A percentile compares a stretch with the other conserved stretches of the same genome.
Conservation (phyloP, 2,888 invertebrate genomes). For the Meghimatium bilineatum region DNA sequence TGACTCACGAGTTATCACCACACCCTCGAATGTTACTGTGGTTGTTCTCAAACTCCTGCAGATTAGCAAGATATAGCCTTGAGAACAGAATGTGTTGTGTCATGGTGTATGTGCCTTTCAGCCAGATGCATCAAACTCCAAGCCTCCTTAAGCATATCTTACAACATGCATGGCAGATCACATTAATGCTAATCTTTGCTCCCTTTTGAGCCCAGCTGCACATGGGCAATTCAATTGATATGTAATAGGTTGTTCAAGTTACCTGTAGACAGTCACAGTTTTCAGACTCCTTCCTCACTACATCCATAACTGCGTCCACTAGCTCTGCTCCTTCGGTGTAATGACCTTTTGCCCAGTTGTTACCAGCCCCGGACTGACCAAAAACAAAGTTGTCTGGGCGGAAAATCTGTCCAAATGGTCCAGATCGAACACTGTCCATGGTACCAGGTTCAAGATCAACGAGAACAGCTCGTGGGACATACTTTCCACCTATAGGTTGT, state of each 20-base stretch:
- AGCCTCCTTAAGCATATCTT: too few species aligned
- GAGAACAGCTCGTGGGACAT: constrained; percentile 80
- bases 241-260: background rate
- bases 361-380: constrained; percentile 48
- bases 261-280: constrained; percentile 88
- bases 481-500: constrained; percentile 48
- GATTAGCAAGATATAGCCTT: too few species aligned
- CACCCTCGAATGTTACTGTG: too few species aligned
- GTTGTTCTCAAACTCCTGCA: too few species aligned
- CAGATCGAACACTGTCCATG: constrained; percentile 85
- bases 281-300: constrained; percentile 87
- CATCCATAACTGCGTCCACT: constrained; percentile 81
- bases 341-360: constrained; percentile 51
- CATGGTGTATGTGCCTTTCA: background rate
- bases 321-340: constrained; percentile 66
- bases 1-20: too few species aligned
- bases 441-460: constrained; percentile 80
- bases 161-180: too few species aligned
- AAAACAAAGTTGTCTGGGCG: constrained; percentile 54
- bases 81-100: too few species aligned
- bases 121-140: background rate
- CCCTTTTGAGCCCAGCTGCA: too few species aligned
- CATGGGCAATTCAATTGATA: background rate
- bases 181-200: too few species aligned
- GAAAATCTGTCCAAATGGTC: constrained; percentile 53